phyloP scores from a whole-genome alignment of 2,113 vertebrate genomes.

The Oxyura jamaicensis region DNA sequence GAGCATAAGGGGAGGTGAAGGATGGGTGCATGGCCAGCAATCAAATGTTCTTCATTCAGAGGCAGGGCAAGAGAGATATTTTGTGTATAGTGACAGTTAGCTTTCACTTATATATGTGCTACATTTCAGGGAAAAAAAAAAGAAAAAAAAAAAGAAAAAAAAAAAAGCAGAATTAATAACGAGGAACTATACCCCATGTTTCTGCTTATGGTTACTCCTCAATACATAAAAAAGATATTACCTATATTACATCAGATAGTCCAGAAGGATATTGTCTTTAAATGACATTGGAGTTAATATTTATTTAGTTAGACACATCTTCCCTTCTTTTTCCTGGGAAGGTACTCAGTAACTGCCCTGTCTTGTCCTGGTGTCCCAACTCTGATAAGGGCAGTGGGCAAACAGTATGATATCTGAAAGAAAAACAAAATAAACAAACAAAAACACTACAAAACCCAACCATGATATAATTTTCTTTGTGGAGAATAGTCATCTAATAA shows the following conservation, averaged over 20 bases:
- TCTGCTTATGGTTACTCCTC: neutral
- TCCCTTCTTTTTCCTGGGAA: neutral
- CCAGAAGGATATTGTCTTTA: neutral
- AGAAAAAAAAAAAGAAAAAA: neutral
- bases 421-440: neutral
- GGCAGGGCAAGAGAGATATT: neutral
- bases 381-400: neutral
- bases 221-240: neutral
- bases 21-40: neutral
- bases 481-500: neutral
- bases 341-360: neutral
- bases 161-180: neutral
- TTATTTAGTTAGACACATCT: neutral
- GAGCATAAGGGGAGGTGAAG: neutral
- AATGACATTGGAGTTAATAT: neutral
- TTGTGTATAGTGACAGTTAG: neutral
- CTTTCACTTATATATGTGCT: neutral
- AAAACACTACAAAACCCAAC: too few relatives aligned
- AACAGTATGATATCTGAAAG: neutral
- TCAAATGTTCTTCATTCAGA: neutral
- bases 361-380: neutral
- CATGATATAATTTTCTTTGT: neutral
- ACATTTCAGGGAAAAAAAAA: neutral
- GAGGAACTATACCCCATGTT: neutral
- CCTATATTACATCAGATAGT: neutral